Percentiles rank a stretch among this genome's conserved stretches.
These are phyloP conservation scores for Gallinago media DNA, from an alignment of 2,113 vertebrate genomes.

Conservation along the genomic window DNA sequence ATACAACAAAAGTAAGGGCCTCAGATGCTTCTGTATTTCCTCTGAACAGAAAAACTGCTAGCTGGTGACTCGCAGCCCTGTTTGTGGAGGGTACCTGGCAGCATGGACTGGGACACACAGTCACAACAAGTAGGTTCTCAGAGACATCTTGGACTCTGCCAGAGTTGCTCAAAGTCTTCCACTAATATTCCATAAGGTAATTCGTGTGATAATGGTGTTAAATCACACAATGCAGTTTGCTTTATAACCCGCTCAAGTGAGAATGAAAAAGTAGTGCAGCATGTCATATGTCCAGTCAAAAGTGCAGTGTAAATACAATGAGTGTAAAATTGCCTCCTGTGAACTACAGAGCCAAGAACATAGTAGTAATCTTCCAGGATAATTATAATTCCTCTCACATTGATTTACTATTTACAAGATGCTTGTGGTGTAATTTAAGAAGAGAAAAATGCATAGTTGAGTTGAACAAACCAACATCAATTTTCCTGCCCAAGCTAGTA, in stretches of 20 bases:
- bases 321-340: background rate
- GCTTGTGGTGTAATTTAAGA: background rate
- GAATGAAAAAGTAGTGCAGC: background rate
- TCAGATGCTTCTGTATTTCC: background rate
- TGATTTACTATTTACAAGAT: background rate
- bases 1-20: background rate
- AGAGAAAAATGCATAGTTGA: background rate
- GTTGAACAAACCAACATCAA: background rate
- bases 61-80: background rate
- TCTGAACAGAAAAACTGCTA: background rate
- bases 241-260: background rate
- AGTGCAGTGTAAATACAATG: background rate
- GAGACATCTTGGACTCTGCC: background rate
- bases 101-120: rapidly evolving
- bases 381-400: background rate
- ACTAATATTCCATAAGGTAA: background rate
- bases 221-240: background rate
- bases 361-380: background rate
- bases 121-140: background rate
- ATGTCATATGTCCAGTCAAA: background rate
- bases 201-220: background rate
- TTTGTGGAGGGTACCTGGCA: background rate
- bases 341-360: background rate
- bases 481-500: background rate
- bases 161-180: background rate